Base-by-base conservation (phyloP, 2,888 invertebrate genomes). In the Hirtodrosophila confusa region DNA sequence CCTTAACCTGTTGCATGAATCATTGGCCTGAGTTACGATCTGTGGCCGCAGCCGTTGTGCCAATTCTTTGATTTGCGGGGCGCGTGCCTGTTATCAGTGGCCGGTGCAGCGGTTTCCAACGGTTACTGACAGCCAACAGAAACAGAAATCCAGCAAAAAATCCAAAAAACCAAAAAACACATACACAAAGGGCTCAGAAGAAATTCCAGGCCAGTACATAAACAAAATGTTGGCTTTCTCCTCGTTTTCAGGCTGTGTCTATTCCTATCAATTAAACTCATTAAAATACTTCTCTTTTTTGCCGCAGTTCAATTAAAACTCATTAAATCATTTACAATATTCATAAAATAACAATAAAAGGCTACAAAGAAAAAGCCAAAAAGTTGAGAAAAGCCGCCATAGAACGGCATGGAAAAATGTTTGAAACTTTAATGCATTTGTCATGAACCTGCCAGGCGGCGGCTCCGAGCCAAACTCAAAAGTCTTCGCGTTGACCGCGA, bases 291-390 rank as follows among this genome's bases (percentile, higher is more conserved):
- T 44, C 61, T 44, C 44, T 60, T 44, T 37, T 27, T 9, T 56
- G 49, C 39, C 31, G 35, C 49, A 55, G 56, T 68, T 79, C 86
- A 86, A 85, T 85, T 85, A 85, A 85, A 86, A 84, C 79, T 85
- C 84, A 85, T 85, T 85, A 85, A 86, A 85, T 78, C 79, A 80
- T 83, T 82, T 74, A 86, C 79, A 77, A 85, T 85, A 85, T 86
- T 75, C 84, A 84, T 80, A 83, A 80, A 80, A 83, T 74, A 76
- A 85, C 76, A 85, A 80, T 76, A 80, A 69, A 57, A 64, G 43
- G 41, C 54, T 54, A 43, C 33, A 43, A 62, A 33, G 47, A 37
- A 37, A 51, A 24, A 23, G 11, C 40, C 31, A 54, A 47, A 29
- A 11, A 69, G 65, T 51, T 44, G 63, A 58, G 62, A 57, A 61